Base-by-base conservation (phyloP, 2,888 invertebrate species). In the Idaea biselata region DNA sequence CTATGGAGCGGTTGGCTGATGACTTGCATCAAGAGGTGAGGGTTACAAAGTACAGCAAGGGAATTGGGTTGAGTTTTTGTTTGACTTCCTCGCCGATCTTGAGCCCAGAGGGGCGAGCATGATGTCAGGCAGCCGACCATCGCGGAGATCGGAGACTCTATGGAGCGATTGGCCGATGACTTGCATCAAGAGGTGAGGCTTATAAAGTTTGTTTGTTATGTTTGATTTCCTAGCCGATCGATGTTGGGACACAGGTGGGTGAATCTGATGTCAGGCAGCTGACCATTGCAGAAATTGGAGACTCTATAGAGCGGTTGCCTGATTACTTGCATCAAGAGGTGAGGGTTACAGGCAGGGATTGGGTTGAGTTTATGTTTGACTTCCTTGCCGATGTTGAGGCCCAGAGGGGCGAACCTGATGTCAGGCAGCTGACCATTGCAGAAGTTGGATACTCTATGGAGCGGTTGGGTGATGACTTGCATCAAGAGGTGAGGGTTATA, bases 31-130 rank as follows among this genome's bases (percentile, higher is more conserved):
- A 96, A 18, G 97, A 97, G 93, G 95, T 95, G 73, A 11, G 64
- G 59, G 11, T 16, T 16, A 33, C 1, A 3, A 11, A 14, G 11
- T 44, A 44, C 44, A 11, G 7, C 3, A 7, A 16, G 44, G 11
- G 8, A 33, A 32, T 32, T 32, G 4, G 7, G 32, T 32, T 11
- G 4, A 6, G 32, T 32, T 32, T 32, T 89, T 98, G 75, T 98
- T 98, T 88, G 97, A 97, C 64, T 98, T 98, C 88, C 92, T 98
- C 18, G 97, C 97, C 0, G 97, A 97, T 74, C 96, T 96, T 93
- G 90, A 33, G 81, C 87, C 6, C 88, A 88, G 64, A 76, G 90
- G 0, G 91, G 91, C n/a, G 89, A 88, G 79, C 91, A 91, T 58
- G 94, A 84, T 78, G 93, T 91, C 16, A 94, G 93, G 75, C 93